Evolutionary conservation across 2,888 invertebrate species (phyloP).

Genomic region (Mythimna vitellina): DNA sequence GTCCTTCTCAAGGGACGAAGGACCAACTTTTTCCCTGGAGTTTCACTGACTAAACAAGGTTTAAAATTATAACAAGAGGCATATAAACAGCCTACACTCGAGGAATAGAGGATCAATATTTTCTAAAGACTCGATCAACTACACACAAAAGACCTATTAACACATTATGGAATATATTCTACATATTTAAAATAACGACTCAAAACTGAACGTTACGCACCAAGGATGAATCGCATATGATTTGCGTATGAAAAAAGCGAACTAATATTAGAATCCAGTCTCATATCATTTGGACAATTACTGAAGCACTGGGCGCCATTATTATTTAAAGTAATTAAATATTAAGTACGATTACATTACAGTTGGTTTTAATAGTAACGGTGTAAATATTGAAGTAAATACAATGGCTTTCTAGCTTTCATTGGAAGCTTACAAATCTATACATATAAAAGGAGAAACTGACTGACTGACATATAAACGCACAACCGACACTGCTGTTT

Average conservation of each 20-base stretch:
- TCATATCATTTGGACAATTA: constrained; percentile 39
- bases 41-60: neutral
- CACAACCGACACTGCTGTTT: too few species aligned
- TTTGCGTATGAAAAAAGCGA: constrained; percentile 42
- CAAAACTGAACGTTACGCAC: constrained; percentile 22
- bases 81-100: neutral
- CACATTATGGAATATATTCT: neutral
- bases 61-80: neutral
- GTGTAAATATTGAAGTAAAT: neutral
- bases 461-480: too few species aligned
- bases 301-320: constrained; percentile 17
- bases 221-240: constrained; percentile 51
- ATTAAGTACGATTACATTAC: neutral
- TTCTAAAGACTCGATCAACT: neutral
- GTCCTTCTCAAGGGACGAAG: neutral
- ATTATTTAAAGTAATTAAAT: constrained; percentile 38
- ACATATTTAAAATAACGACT: neutral
- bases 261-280: constrained; percentile 54
- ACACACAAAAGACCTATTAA: neutral
- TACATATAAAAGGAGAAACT: too few species aligned
- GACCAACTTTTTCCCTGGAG: constrained; percentile 1
- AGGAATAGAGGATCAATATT: neutral
- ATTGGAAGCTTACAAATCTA: neutral
- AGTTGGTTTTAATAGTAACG: neutral
- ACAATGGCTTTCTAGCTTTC: neutral